Conservation (phyloP, 2,888 invertebrate genomes). For the Adineta ricciae region DNA sequence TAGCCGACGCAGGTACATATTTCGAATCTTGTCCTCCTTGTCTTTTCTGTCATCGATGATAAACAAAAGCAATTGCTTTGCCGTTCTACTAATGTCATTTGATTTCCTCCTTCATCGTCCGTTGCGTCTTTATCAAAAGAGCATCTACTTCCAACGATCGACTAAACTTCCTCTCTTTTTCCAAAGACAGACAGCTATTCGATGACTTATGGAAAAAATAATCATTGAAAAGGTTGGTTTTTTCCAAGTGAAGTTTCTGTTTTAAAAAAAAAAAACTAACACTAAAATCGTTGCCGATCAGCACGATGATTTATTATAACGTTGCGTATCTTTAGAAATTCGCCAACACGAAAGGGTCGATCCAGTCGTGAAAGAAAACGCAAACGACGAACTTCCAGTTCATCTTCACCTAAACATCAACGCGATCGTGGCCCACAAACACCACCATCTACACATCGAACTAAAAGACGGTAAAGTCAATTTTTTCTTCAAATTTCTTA, state of each 20-base stretch:
- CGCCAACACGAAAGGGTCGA: neutral
- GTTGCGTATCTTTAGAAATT: neutral
- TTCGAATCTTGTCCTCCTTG: neutral
- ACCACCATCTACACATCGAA: neutral
- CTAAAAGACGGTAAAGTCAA: neutral
- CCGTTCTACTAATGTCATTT: neutral
- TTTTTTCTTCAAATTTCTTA: neutral
- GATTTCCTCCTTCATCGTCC: neutral
- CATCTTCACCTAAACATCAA: neutral
- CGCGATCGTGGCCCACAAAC: neutral
- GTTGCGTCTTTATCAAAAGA: neutral
- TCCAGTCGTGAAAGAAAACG: neutral
- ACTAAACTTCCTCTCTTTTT: neutral
- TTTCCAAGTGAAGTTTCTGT: neutral
- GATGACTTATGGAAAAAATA: neutral
- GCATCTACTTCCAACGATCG: neutral
- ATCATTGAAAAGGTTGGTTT: neutral
- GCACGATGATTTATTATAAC: neutral
- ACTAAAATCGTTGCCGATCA: too few relatives aligned
- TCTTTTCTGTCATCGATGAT: neutral
- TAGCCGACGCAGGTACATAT: neutral
- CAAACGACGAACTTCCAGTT: neutral
- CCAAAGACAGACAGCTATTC: neutral
- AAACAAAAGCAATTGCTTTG: neutral
- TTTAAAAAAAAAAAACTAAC: neutral